Base-by-base conservation (phyloP, 1,140 invertebrate genomes). In the Drosophila santomea region DNA sequence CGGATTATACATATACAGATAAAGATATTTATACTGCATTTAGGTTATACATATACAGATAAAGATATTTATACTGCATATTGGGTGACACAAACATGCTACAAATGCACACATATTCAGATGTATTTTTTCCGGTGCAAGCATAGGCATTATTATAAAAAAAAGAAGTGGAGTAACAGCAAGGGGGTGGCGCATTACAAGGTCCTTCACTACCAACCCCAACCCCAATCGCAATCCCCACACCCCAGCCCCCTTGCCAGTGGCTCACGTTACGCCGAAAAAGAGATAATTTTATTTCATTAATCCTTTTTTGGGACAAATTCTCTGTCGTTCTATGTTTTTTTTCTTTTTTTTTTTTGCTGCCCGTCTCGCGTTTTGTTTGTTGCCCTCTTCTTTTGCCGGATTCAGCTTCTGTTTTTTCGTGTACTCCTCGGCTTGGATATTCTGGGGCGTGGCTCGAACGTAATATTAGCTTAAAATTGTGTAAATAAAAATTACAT, bases 241-340 rank as follows among this genome's bases (percentile, higher is more conserved):
- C 20, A 20, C 32, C 20, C 6, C 12, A 5, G 35, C 36, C 38
- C 28, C 44, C 12, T 43, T 28, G 28, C 35, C 44, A 60, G 36
- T 58, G 72, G 68, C 66, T 83, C 76, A 75, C 77, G 84, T 88
- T 88, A 88, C 84, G 73, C 76, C 76, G 69, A 84, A 89, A 89
- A 89, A 89, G 84, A 89, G 84, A 89, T 89, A 89, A 89, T 89
- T 89, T 89, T 89, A 89, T 89, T 89, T 89, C 84, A 89, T 89
- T 89, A 89, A 89, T 89, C 84, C 84, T 89, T 89, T 88, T 89
- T 89, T 89, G 84, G 84, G 84, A 89, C 84, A 89, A 89, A 88
- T 88, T 88, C 63, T 59, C 51, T 35, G 64, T 69, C 51, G 54
- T 51, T 56, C 67, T 47, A 58, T 72, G 50, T 59, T 61, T 35